Base-by-base conservation (phyloP, 2,113 vertebrate species). In the Siniperca chuatsi region DNA sequence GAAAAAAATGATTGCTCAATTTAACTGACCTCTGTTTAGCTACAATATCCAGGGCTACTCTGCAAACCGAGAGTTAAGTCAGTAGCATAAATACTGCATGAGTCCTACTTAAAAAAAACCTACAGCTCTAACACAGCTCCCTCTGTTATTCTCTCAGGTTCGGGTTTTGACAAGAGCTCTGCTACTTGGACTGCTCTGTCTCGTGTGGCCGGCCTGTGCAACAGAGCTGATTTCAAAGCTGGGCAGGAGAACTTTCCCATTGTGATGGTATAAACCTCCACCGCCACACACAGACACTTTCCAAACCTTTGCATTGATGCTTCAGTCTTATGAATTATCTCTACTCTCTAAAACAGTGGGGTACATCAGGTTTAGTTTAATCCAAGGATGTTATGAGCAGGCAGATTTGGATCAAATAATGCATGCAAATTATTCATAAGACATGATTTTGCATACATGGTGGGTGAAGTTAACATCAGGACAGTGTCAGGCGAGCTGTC, bases 171-270 rank as follows among this genome's bases (percentile, higher is more conserved):
- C 94, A 98, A 96, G 88, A 97, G 93, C 80, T 98, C 97, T 0
- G 89, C 94, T 0, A 98, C 97, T 0, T 98, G 97, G 97, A 86
- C 91, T 0, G 92, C 97, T 23, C 92, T 98, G 83, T 96, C 97
- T 8, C 95, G 96, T 8, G 97, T 98, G 4, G 97, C 97, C 0
- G 97, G 95, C 18, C 96, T 98, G 67, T 98, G 97, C 90, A 98
- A 98, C 91, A 94, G 97, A 12, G 97, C 97, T 0, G 97, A 97
- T 25, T 98, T 98, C 94, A 97, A 95, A 91, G 95, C 93, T 0
- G 97, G 96, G 42, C 97, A 98, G 91, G 97, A 97, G n/a, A 89
- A 95, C 46, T 46, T 97, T 58, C 95, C 97, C 33, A 94, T 98
- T 50, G 94, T 96, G 66, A 98, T 96, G 97, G 97, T 98, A 90